Base-by-base conservation (phyloP, 2,113 vertebrate species). In the Neodontobutis hainanensis region DNA sequence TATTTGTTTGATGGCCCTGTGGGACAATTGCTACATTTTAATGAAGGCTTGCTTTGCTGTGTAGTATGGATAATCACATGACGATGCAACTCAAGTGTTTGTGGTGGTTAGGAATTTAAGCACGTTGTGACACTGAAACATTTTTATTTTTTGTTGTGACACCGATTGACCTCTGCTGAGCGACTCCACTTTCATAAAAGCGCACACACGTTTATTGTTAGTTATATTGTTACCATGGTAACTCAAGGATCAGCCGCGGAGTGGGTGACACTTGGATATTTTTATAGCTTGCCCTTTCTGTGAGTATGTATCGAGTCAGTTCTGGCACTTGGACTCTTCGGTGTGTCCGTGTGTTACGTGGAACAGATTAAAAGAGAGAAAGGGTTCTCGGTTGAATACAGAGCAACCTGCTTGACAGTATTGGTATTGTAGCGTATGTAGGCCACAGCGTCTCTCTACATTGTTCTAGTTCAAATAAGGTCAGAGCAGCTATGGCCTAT, bases 211-310 rank as follows among this genome's bases (percentile, higher is more conserved):
- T 46, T 80, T 61, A 73, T 65, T 69, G 74, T 81, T 81, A 77
- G 78, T 75, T 87, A 81, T 65, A 65, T 68, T 50, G 83, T 88
- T 85, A 52, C 88, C 85, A 87, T 90, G 62, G 88, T 67, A 86
- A 90, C 86, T 38, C 68, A 77, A 70, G 68, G 80, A 79, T 85
- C 78, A 64, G 78, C 65, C 11, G 9, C 59, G 64, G 80, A 83
- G 80, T 75, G 74, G 74, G 83, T 84, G 85, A 82, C 78, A 83
- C 65, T 68, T 59, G 61, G 80, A 66, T 86, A 84, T 88, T 87
- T 89, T 86, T 86, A 80, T 74, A 80, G 75, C 71, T 62, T 72
- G 68, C 53, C 77, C 68, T 85, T 69, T 85, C 55, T 78, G 45
- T 52, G 59, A 49, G 61, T 71, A 58, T 78, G 66, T 44, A 34